Evolutionary conservation across 2,888 invertebrate genomes (phyloP).

Genomic region (Octonoba sinensis): DNA sequence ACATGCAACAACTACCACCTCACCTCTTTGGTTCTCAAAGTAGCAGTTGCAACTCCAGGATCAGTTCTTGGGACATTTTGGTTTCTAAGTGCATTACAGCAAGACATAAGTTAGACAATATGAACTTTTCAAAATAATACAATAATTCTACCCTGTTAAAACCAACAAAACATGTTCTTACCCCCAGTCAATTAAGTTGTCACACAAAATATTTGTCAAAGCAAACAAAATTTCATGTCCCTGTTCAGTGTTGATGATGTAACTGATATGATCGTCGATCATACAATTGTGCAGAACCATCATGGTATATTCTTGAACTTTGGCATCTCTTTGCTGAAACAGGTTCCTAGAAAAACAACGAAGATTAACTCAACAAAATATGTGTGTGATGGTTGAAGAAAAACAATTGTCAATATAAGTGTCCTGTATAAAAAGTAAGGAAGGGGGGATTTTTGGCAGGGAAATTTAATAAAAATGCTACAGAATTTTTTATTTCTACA

Average conservation of each 20-base stretch:
- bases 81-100: no score
- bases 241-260: slow-evolving; percentile 22
- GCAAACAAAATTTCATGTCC: slow-evolving; percentile 19
- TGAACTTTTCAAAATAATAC: no score
- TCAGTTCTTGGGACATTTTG: no score
- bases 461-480: no score
- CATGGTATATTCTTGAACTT: slow-evolving; percentile 33
- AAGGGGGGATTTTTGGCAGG: no score
- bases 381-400: background rate
- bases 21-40: no score
- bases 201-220: slow-evolving; percentile 20
- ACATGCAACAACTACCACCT: no score
- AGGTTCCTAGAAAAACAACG: slow-evolving; percentile 1
- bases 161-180: background rate
- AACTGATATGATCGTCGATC: slow-evolving; percentile 14
- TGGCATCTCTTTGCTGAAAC: slow-evolving; percentile 11
- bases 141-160: no score
- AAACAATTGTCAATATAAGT: background rate
- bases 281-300: slow-evolving; percentile 51
- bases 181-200: slow-evolving; percentile 39
- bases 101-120: no score
- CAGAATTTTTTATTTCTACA: no score
- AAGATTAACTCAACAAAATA: background rate
- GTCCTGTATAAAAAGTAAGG: background rate
- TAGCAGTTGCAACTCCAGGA: no score